These are phyloP conservation scores for Dendropsophus ebraccatus DNA, from an alignment of 2,113 vertebrate genomes.

Conservation along the genomic window DNA sequence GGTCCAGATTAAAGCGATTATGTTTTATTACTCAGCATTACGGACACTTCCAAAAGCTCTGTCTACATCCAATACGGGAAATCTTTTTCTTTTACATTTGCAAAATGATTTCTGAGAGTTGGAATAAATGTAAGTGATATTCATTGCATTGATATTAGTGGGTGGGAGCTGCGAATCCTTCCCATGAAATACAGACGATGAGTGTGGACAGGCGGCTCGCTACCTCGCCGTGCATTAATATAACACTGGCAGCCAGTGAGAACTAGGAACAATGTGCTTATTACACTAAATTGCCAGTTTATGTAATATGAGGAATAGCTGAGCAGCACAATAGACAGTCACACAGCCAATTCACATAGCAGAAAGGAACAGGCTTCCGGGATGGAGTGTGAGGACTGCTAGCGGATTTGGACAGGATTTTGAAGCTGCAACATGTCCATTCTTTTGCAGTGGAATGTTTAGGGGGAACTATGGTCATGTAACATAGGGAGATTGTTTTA, in stretches of 20 bases:
- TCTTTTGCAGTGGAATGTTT: no score
- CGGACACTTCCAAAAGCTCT: neutral
- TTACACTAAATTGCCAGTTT: neutral
- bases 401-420: no score
- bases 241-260: neutral
- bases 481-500: no score
- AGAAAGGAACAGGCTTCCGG: neutral
- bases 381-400: neutral
- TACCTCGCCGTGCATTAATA: neutral
- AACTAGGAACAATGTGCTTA: neutral
- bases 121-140: neutral
- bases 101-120: conserved; percentile 8
- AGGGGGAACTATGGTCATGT: no score
- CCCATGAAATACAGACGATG: neutral
- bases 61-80: neutral
- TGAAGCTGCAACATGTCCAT: no score
- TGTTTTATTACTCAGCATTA: conserved; percentile 22
- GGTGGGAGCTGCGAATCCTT: neutral
- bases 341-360: neutral
- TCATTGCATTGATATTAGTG: neutral
- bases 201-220: neutral
- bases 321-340: neutral
- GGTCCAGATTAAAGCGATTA: conserved; percentile 24
- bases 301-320: neutral
- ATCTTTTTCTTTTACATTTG: neutral